Evolutionary conservation across 1,140 invertebrate species (phyloP).

Genomic region (Trachelipus rathkii): DNA sequence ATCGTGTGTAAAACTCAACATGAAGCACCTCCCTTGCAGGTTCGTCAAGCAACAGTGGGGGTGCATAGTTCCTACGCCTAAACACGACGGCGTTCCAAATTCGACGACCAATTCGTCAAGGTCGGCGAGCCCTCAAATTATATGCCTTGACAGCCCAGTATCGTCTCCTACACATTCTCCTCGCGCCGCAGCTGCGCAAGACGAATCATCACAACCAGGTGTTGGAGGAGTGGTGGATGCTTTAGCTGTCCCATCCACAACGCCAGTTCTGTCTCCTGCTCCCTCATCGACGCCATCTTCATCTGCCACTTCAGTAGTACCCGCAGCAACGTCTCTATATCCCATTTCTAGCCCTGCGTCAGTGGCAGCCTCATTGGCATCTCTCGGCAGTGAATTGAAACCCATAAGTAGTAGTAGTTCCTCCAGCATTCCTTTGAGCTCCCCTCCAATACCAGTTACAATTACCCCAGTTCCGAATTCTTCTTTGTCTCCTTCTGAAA

Average conservation of each 20-base stretch:
- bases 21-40: conserved; percentile 8
- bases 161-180: not conserved
- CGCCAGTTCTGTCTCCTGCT: not conserved
- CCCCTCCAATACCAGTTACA: not conserved
- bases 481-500: not conserved
- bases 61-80: not conserved
- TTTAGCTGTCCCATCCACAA: not conserved
- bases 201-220: not conserved
- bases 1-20: not conserved
- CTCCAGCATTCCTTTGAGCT: not conserved
- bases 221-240: not conserved
- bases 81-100: not conserved
- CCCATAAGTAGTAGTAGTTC: not conserved
- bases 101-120: not conserved
- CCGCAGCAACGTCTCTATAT: not conserved
- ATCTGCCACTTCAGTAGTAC: not conserved
- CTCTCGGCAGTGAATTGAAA: not conserved
- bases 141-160: not conserved
- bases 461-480: not conserved
- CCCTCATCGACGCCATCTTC: not conserved
- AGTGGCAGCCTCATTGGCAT: not conserved
- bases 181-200: not conserved
- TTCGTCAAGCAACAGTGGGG: not conserved
- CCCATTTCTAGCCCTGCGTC: not conserved
- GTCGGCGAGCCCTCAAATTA: not conserved